A percentile compares a stretch with the other conserved stretches of the same genome.
phyloP scores from a whole-genome alignment of 2,888 invertebrate species.

The Andrena minutula region DNA sequence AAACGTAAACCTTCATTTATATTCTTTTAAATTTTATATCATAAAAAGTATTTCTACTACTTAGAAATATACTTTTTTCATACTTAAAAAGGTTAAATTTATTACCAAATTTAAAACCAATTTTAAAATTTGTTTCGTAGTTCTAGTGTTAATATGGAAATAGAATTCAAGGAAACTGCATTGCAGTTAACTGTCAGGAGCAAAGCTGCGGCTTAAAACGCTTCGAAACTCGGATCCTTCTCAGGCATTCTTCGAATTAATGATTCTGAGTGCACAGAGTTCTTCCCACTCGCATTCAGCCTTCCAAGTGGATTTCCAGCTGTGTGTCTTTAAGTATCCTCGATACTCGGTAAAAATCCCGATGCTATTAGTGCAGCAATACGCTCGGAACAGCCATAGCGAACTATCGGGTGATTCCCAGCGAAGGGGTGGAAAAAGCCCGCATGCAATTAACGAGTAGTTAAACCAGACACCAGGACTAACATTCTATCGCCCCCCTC shows the following conservation, averaged over 20 bases:
- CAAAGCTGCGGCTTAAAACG: background rate
- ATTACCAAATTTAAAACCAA: no score
- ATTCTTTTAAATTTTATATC: no score
- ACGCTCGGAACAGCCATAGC: background rate
- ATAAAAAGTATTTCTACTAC: no score
- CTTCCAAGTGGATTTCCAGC: background rate
- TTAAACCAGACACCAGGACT: constrained; percentile 39
- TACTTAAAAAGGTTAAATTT: no score
- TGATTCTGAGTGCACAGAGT: background rate
- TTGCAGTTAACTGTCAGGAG: no score
- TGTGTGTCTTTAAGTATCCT: background rate
- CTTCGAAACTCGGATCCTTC: background rate
- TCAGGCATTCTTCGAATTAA: background rate
- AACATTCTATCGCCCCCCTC: constrained; percentile 26
- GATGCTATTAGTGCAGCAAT: constrained; percentile 8
- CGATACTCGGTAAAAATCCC: background rate
- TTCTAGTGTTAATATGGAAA: background rate
- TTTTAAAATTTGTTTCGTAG: background rate
- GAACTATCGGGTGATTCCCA: background rate
- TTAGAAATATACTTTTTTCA: no score
- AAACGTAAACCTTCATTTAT: no score
- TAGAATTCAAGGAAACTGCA: no score
- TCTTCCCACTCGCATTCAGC: background rate
- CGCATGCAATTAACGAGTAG: constrained; percentile 42
- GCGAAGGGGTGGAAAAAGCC: constrained; percentile 12